Conservation (phyloP, 2,113 vertebrate species). For the Ctenomys sociabilis region DNA sequence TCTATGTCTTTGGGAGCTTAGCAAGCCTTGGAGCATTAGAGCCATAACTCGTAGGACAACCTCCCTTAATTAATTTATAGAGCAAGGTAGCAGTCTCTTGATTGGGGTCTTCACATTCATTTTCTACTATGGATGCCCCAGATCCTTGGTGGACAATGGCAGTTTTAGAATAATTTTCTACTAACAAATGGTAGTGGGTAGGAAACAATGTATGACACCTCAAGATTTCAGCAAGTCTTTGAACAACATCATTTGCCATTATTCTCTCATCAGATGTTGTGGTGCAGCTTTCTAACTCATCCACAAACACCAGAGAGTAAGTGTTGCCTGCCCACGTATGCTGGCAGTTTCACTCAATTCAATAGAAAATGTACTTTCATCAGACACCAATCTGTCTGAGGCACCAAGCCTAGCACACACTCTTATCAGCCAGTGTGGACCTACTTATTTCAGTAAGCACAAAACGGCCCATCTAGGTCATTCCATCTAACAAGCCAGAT, state of each 20-base stretch:
- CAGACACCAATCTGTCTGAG: constrained; percentile 97
- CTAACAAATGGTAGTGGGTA: constrained; percentile 96
- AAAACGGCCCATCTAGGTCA: constrained; percentile 95
- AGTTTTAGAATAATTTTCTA: constrained; percentile 91
- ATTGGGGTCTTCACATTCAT: constrained; percentile 97
- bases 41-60: constrained; percentile 97
- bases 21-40: constrained; percentile 97
- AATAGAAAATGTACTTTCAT: constrained; percentile 98
- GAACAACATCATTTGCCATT: constrained; percentile 95
- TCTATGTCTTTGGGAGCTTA: constrained; percentile 94
- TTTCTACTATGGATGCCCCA: constrained; percentile 99
- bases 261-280: constrained; percentile 98
- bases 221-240: constrained; percentile 93
- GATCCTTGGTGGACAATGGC: constrained; percentile 92
- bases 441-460: constrained; percentile 93
- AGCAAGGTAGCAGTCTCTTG: constrained; percentile 98
- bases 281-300: constrained; percentile 98
- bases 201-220: constrained; percentile 95
- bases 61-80: constrained; percentile 95
- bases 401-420: constrained; percentile 96
- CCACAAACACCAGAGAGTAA: constrained; percentile 96
- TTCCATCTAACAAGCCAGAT: constrained; percentile 93
- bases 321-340: constrained; percentile 94
- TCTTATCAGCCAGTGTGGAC: constrained; percentile 93
- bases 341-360: constrained; percentile 97